These are phyloP conservation scores for Scotopteryx bipunctaria DNA, from an alignment of 2,888 invertebrate genomes.

Conservation along the genomic window DNA sequence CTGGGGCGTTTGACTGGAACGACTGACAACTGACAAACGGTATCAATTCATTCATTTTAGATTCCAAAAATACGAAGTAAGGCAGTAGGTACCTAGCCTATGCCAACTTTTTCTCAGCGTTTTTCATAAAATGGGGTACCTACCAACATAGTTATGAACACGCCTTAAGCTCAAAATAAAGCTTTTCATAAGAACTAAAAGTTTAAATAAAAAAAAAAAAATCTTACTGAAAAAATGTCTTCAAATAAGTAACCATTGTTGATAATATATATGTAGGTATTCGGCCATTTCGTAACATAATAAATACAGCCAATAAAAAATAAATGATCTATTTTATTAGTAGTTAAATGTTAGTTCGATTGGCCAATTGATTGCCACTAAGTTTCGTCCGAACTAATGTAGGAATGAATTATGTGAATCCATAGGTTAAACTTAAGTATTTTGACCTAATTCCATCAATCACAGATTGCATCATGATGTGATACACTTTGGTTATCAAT, in stretches of 20 bases:
- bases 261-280: slow-evolving; percentile 11
- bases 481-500: slow-evolving; percentile 15
- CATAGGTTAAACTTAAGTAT: slow-evolving; percentile 32
- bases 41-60: no score
- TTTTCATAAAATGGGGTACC: no score
- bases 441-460: slow-evolving; percentile 37
- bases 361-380: slow-evolving; percentile 22
- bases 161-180: no score
- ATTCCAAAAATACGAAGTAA: no score
- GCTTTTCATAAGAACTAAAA: no score
- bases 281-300: slow-evolving; percentile 21
- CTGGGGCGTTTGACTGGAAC: no score
- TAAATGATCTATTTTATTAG: slow-evolving; percentile 38
- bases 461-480: slow-evolving; percentile 24
- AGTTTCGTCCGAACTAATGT: slow-evolving; percentile 25
- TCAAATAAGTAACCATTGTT: slow-evolving; percentile 9
- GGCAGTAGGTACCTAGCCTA: no score
- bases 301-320: slow-evolving; percentile 29
- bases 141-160: no score
- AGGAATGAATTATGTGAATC: slow-evolving; percentile 31
- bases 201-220: no score
- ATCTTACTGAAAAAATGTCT: background rate
- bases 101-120: no score
- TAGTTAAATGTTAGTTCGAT: slow-evolving; percentile 24
- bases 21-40: no score